Base-by-base conservation (phyloP, 2,113 vertebrate genomes). In the Oryzias curvinotus region DNA sequence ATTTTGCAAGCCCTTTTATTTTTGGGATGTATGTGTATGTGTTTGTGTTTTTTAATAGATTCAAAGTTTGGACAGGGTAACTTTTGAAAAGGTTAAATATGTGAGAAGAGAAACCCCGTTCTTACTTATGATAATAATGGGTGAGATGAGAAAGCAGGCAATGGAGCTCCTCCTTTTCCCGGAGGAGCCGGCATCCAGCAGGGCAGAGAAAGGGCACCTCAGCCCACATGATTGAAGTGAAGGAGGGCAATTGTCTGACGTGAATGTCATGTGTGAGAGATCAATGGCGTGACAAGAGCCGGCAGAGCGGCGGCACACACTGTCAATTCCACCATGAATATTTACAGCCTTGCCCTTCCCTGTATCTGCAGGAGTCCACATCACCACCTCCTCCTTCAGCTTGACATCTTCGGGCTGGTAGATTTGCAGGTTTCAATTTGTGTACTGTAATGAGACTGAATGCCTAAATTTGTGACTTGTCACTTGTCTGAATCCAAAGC, bases 261-360 rank as follows among this genome's bases (percentile, higher is more conserved):
- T 80, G 75, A 84, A 72, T 70, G 82, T 81, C 77, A 81, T 73
- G 76, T 80, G 57, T 74, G 78, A 82, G 62, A 83, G 76, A 84
- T 87, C 80, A 87, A 68, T 84, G 81, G 61, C 73, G 68, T 82
- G 82, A 75, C 85, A 78, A 70, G 79, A 82, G 67, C 68, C 79
- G 57, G 68, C 49, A 26, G 59, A 75, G 66, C 68, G 7, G 41
- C 61, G 2, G 1, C 36, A 36, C 36, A 36, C 10, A 30, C 75
- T 84, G 80, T 78, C 80, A 85, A 78, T 52, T 68, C 50, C 16
- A 14, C 21, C 78, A 82, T 86, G 72, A 85, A 87, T 84, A 87
- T 86, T 83, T 82, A 87, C 65, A 76, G 55, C 63, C 30, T 68
- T 0, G 72, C 71, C 62, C 56, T 30, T 69, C 68, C 62, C 58